Percentiles rank a stretch among this genome's conserved stretches.
Evolutionary conservation across 37 sponge, comb jelly and placozoan species (phyloP).

Genomic region (Crambe crambe): DNA sequence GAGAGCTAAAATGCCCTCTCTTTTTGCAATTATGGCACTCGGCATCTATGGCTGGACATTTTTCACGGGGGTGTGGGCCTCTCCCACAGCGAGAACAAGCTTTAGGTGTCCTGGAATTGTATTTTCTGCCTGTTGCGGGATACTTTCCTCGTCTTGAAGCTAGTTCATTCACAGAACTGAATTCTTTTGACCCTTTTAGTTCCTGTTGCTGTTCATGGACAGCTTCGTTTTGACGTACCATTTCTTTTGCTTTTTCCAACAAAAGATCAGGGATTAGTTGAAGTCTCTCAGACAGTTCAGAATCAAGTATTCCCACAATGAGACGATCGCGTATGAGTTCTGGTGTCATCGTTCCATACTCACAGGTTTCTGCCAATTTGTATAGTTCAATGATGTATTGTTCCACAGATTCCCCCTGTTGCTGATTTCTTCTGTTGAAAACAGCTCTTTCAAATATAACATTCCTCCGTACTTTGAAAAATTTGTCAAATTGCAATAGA

Average conservation of each 20-base stretch:
- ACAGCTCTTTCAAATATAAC: slow-evolving; percentile 13
- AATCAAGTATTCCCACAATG: not conserved
- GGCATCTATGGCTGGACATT: not conserved
- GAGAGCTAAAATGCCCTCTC: not conserved
- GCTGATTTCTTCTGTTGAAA: slow-evolving; percentile 11
- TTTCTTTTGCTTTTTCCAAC: slow-evolving; percentile 18
- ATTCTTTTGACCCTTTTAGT: not conserved
- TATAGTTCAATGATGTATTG: slow-evolving; percentile 13
- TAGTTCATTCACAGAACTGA: not conserved
- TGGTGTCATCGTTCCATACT: not conserved
- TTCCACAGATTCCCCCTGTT: slow-evolving; percentile 8
- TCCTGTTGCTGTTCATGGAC: not conserved
- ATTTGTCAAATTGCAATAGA: not conserved
- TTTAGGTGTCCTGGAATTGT: not conserved
- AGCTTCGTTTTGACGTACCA: slow-evolving; percentile 14
- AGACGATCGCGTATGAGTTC: slow-evolving; percentile 16
- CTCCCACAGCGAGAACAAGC: not conserved
- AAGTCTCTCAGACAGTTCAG: not conserved
- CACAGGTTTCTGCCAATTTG: slow-evolving; percentile 4
- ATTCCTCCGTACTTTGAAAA: slow-evolving; percentile 12
- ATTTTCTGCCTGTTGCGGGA: not conserved
- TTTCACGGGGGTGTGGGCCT: not conserved
- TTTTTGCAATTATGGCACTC: not conserved
- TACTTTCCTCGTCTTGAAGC: not conserved
- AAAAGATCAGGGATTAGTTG: slow-evolving; percentile 15